These are phyloP conservation scores for Channallabes apus DNA, from an alignment of 2,797 vertebrate genomes.

Conservation along the genomic window DNA sequence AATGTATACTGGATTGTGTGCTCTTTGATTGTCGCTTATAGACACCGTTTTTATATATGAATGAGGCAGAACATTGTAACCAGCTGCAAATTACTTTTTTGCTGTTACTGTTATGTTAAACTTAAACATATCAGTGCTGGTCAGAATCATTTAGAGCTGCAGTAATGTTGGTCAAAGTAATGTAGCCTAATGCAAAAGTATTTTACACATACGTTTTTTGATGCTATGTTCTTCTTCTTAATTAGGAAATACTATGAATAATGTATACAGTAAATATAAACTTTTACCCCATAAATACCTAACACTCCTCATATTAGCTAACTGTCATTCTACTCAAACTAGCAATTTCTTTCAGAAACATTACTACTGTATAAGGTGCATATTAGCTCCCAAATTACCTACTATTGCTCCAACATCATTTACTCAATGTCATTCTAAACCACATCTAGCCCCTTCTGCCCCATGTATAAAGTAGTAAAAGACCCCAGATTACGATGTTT, in stretches of 20 bases:
- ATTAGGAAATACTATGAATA: not conserved
- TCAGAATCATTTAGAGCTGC: not conserved
- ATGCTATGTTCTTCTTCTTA: not conserved
- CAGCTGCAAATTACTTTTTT: too few species aligned
- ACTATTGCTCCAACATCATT: too few species aligned
- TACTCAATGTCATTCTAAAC: too few species aligned
- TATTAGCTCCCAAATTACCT: too few species aligned
- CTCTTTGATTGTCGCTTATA: not conserved
- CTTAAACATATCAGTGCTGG: not conserved
- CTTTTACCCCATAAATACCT: not conserved
- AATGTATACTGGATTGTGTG: not conserved
- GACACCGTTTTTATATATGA: not conserved
- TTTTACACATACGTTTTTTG: not conserved
- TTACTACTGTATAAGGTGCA: too few species aligned
- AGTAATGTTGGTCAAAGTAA: not conserved
- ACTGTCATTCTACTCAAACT: not conserved
- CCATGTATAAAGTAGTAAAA: too few species aligned
- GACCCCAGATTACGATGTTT: too few species aligned
- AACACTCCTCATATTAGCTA: not conserved
- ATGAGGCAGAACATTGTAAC: not conserved
- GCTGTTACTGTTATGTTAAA: too few species aligned
- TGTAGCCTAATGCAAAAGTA: not conserved
- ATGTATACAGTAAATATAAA: not conserved
- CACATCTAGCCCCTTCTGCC: too few species aligned
- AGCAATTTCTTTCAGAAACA: too few species aligned